Conservation (phyloP, 2,888 invertebrate species). For the Tetropium fuscum region DNA sequence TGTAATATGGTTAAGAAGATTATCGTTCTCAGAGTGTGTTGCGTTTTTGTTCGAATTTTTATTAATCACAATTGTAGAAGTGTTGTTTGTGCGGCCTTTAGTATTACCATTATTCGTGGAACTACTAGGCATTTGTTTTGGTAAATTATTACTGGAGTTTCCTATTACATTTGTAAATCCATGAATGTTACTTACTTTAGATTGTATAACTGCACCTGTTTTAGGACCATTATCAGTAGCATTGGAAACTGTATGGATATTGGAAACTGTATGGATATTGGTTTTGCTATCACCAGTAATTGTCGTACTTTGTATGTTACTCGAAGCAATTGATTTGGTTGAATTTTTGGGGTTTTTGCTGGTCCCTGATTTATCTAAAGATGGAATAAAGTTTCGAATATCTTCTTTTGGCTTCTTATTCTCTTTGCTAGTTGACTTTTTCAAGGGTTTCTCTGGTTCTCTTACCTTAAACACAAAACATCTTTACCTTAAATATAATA, state of each 20-base stretch:
- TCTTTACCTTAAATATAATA: background rate
- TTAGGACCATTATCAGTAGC: slow-evolving; percentile 30
- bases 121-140: slow-evolving; percentile 12
- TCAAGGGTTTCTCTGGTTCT: slow-evolving; percentile 44
- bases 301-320: background rate
- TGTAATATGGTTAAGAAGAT: slow-evolving; percentile 37
- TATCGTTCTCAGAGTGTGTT: slow-evolving; percentile 24
- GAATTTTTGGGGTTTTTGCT: background rate
- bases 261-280: slow-evolving; percentile 7
- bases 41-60: slow-evolving; percentile 41
- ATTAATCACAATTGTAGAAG: slow-evolving; percentile 50
- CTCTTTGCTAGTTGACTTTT: slow-evolving; percentile 26
- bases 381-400: slow-evolving; percentile 26
- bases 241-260: slow-evolving; percentile 36
- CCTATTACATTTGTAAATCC: slow-evolving; percentile 47
- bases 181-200: slow-evolving; percentile 49
- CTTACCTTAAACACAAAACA: slow-evolving; percentile 40
- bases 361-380: background rate
- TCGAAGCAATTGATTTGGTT: background rate
- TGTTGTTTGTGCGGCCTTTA: slow-evolving; percentile 57
- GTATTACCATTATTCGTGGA: slow-evolving; percentile 15
- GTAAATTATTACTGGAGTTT: background rate
- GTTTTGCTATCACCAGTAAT: background rate
- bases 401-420: slow-evolving; percentile 36
- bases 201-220: slow-evolving; percentile 40